Conservation (phyloP, 2,888 invertebrate genomes). For the Anoncus sp. region DNA sequence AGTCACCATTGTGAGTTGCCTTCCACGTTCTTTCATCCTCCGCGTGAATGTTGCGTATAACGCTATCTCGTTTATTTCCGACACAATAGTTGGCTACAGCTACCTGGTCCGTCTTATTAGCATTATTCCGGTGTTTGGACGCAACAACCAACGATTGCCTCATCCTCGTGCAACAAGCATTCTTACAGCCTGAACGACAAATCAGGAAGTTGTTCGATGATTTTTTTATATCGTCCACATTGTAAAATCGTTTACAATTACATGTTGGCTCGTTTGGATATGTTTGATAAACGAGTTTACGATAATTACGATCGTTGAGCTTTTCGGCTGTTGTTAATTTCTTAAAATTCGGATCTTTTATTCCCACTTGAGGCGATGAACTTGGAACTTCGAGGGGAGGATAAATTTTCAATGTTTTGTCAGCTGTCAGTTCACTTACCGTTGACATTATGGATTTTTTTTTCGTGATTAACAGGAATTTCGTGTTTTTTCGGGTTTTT, state of each 20-base stretch:
- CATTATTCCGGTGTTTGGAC: conserved; percentile 42
- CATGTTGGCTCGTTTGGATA: conserved; percentile 76
- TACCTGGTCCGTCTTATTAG: conserved; percentile 62
- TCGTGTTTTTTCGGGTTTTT: conserved; percentile 38
- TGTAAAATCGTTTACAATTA: conserved; percentile 62
- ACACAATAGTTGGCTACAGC: conserved; percentile 65
- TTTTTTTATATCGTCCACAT: conserved; percentile 12
- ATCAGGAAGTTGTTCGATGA: conserved; percentile 47
- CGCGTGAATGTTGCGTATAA: conserved; percentile 10
- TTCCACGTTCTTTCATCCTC: conserved; percentile 10
- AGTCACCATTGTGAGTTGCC: conserved; percentile 36
- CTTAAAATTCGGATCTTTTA: conserved; percentile 71
- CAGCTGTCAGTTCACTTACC: not conserved
- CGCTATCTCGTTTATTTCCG: conserved; percentile 48
- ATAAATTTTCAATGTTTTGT: conserved; percentile 12
- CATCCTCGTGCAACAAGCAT: conserved; percentile 70
- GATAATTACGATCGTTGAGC: conserved; percentile 74
- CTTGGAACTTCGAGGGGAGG: conserved; percentile 64
- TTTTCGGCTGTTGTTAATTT: conserved; percentile 76
- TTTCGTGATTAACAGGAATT: conserved; percentile 5
- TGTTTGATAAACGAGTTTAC: conserved; percentile 71
- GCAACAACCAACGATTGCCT: conserved; percentile 49
- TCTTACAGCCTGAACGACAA: conserved; percentile 72
- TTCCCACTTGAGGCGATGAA: conserved; percentile 66
- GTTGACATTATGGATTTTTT: conserved; percentile 33